A percentile compares a stretch with the other conserved stretches of the same genome.
Conservation (phyloP, 64 coral and sea anemone genomes). For the Platygyra sinensis region DNA sequence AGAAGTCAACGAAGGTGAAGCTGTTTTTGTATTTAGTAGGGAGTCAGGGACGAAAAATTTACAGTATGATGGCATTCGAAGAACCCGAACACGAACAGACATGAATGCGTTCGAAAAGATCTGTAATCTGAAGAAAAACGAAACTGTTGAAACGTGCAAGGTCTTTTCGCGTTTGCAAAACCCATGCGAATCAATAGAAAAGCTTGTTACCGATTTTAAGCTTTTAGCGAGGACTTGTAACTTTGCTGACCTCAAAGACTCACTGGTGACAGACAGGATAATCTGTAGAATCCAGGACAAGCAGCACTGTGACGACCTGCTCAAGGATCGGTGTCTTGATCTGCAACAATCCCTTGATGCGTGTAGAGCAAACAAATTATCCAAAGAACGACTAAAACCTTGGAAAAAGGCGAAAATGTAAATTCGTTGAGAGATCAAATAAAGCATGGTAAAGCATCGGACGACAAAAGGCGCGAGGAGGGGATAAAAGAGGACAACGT, state of each 20-base stretch:
- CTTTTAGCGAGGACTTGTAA: constrained; percentile 45
- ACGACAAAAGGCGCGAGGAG: neutral
- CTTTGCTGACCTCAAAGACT: constrained; percentile 41
- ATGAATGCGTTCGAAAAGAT: constrained; percentile 30
- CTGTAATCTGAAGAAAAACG: constrained; percentile 63
- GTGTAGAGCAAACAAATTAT: neutral
- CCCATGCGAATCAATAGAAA: constrained; percentile 38
- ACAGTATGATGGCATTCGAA: too few relatives aligned
- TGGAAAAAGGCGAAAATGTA: neutral
- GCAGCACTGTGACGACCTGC: neutral
- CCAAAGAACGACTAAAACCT: neutral
- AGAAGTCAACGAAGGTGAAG: too few relatives aligned
- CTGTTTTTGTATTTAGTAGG: too few relatives aligned
- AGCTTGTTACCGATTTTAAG: constrained; percentile 54
- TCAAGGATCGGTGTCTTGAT: neutral
- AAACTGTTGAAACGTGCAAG: constrained; percentile 37
- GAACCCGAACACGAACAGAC: too few relatives aligned
- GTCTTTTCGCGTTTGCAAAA: constrained; percentile 46
- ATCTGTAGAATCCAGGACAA: constrained; percentile 42
- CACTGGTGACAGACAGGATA: constrained; percentile 33
- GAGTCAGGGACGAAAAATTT: neutral
- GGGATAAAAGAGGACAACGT: too few relatives aligned
- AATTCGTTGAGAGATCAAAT: constrained; percentile 1
- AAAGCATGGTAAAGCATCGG: neutral
- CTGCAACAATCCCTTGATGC: constrained; percentile 10